Evolutionary conservation across 2,113 vertebrate genomes (phyloP), one percentile per base, ranked within the genome.

Genomic region (Solea solea): DNA sequence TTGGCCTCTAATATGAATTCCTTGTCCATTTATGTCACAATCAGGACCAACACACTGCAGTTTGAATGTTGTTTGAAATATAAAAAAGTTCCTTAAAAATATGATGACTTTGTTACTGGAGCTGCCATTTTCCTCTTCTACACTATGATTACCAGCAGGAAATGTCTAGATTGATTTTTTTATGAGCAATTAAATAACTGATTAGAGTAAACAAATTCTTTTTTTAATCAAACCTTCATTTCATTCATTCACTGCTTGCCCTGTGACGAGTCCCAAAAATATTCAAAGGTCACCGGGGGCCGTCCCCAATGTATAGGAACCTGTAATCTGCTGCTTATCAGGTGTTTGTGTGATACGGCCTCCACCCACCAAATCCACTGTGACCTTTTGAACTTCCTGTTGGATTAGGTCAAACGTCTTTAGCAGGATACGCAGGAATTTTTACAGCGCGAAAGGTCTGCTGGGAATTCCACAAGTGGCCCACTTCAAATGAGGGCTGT

Each of bases 361-460:
- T 48, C 52, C 60, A 0, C 49, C 21, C 50, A 39, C 50, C 16
- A 9, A 46, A 62, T 78, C 77, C 49, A 28, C 3, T n/a, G 3
- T 50, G 88, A 92, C 88, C 90, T 93, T 80, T 82, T 91, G 72
- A 91, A 92, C 89, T 90, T 88, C 85, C 84, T 83, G 64, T 69
- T 21, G 63, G 73, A 77, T 59, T 66, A 86, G 78, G 73, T 89
- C 71, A 83, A 58, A 48, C 74, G 66, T 52, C 52, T 66, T 88
- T 81, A 74, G 67, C 86, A 81, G 83, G 69, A 84, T 63, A 59
- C 71, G 42, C 80, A 85, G 83, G 82, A 89, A 89, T 92, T 80
- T 90, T 86, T 90, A 88, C 84, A 78, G 81, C 87, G 82, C 81
- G 61, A 86, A 83, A 84, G 66, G 71, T 63, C 75, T 84, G 68